These are phyloP conservation scores for Salvelinus sp. DNA, from an alignment of 2,113 vertebrate species.

Conservation along the genomic window DNA sequence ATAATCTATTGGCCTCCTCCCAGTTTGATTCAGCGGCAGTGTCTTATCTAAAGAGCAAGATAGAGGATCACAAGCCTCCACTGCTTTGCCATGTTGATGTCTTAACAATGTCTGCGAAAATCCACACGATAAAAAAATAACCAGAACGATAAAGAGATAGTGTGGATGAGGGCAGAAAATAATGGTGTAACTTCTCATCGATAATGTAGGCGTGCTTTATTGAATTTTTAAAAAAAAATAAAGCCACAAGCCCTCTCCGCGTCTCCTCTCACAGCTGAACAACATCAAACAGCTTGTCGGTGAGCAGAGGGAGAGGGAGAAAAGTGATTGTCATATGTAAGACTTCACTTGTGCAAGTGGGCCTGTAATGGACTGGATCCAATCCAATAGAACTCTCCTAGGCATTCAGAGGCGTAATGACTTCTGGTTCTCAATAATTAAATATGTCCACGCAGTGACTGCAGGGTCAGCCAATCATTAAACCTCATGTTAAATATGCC, in stretches of 20 bases:
- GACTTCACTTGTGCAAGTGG: constrained; percentile 57
- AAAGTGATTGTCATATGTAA: constrained; percentile 51
- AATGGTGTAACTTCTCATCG: too few species aligned
- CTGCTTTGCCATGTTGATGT: too few species aligned
- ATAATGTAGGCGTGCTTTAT: too few species aligned
- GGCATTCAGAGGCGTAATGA: constrained; percentile 78
- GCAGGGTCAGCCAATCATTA: constrained; percentile 81
- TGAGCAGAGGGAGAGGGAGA: constrained; percentile 27
- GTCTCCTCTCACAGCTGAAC: constrained; percentile 56
- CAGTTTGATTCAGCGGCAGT: too few species aligned
- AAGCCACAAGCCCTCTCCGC: constrained; percentile 53
- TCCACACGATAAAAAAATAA: too few species aligned
- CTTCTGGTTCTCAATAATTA: constrained; percentile 82
- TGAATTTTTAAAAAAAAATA: constrained; percentile 72
- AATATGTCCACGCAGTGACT: constrained; percentile 80
- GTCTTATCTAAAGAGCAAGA: too few species aligned
- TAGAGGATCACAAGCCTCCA: too few species aligned
- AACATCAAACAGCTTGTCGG: constrained; percentile 59
- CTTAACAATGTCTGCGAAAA: too few species aligned
- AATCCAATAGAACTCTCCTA: constrained; percentile 77
- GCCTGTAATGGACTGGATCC: constrained; percentile 74
- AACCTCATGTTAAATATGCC: constrained; percentile 81
- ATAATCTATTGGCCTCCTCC: too few species aligned
- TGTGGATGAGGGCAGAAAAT: too few species aligned
- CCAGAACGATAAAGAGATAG: too few species aligned